Evolutionary conservation across 2,797 vertebrate species (phyloP), one percentile per base, ranked within the genome.

Genomic region (Lacerta bilineata): DNA sequence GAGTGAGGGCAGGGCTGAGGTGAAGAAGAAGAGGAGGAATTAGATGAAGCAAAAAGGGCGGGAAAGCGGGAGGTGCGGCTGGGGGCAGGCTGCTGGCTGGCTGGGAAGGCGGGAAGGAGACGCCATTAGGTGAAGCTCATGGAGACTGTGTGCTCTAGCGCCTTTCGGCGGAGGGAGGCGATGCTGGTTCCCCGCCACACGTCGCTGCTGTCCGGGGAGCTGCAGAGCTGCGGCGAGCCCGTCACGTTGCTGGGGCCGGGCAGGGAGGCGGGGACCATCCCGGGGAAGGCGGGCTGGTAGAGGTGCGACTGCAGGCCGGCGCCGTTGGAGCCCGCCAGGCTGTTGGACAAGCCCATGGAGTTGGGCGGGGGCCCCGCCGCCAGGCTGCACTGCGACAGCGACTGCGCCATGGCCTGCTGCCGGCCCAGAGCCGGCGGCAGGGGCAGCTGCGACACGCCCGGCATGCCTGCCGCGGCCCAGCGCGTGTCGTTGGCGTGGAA

Each of bases 131-230:
- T 98, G 97, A 99, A 99, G 96, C 98, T 99, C 98, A 99, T 99
- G 95, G 98, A 99, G 94, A 99, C 98, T 98, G 98, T 99, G 98
- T 99, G 99, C 98, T 99, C 99, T 93, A 99, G 98, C 92, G 99
- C 98, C 97, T 99, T 99, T 95, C 98, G 98, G 96, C 98, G 98
- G 92, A 99, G 97, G 88, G 98, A 99, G 91, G 99, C 98, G 96
- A 99, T 99, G 98, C 99, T 99, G 94, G 98, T 98, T 97, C 99
- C 99, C 97, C 98, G 98, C 99, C 99, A 99, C 97, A 99, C 98
- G 96, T 99, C 99, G 98, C 98, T 99, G 98, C 98, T 99, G 97
- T 99, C 99, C 97, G 98, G 98, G 93, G 98, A 99, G 95, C 97
- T 98, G 98, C 99, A 99, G 96, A 99, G 98, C 97, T 99, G 99